These are phyloP conservation scores for Molanna angustata DNA, from an alignment of 2,888 invertebrate genomes.

Conservation along the genomic window DNA sequence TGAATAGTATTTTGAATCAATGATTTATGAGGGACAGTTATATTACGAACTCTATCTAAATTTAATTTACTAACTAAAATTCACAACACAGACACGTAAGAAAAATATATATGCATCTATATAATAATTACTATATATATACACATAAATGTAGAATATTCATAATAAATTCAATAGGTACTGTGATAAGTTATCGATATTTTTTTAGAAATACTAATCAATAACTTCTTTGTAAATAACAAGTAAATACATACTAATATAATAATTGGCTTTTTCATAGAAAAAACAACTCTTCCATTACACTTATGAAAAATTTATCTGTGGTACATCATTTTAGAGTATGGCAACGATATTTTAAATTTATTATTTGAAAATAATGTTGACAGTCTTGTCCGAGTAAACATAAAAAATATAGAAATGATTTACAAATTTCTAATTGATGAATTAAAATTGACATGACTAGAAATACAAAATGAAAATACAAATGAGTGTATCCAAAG, in stretches of 20 bases:
- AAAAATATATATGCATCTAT: slow-evolving; percentile 19
- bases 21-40: not conserved
- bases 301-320: not conserved
- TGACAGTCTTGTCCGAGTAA: too few species aligned
- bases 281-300: slow-evolving; percentile 3
- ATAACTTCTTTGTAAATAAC: slow-evolving; percentile 4
- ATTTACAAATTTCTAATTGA: too few species aligned
- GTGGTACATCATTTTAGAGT: not conserved
- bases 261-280: slow-evolving; percentile 2
- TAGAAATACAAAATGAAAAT: too few species aligned
- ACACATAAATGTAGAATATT: not conserved
- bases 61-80: too few species aligned
- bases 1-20: not conserved
- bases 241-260: not conserved
- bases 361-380: too few species aligned
- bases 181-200: slow-evolving; percentile 6
- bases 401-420: too few species aligned
- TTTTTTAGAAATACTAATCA: slow-evolving; percentile 6
- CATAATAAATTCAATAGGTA: not conserved
- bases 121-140: slow-evolving; percentile 1
- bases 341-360: too few species aligned
- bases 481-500: too few species aligned
- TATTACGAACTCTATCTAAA: not conserved
- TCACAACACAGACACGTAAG: slow-evolving; percentile 21
- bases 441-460: not conserved